Percentiles rank a stretch among this genome's conserved stretches.
phyloP scores from a whole-genome alignment of 2,888 invertebrate species.

The Lingula anatina region DNA sequence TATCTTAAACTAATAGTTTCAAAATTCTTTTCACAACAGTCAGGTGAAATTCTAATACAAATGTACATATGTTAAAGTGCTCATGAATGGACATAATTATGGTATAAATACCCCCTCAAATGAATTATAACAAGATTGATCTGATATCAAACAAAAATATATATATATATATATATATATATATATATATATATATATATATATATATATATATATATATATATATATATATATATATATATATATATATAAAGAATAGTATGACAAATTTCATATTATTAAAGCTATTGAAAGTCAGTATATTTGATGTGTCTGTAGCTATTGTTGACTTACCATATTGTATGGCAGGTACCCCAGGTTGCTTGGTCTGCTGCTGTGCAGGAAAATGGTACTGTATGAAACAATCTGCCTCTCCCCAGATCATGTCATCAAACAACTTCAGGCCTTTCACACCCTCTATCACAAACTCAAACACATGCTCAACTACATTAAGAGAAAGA shows the following conservation, averaged over 20 bases:
- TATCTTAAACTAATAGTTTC: not conserved
- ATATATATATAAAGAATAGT: too few relatives aligned
- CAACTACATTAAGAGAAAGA: constrained; percentile 23
- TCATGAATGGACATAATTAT: not conserved
- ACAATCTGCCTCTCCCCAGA: constrained; percentile 49
- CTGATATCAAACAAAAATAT: not conserved
- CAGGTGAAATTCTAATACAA: not conserved
- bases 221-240: too few relatives aligned
- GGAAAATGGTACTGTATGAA: constrained; percentile 51
- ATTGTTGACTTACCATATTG: constrained; percentile 19
- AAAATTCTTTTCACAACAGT: not conserved
- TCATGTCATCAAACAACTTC: constrained; percentile 35
- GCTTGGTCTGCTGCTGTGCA: constrained; percentile 23
- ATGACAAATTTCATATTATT: too few relatives aligned
- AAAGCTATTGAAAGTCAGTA: too few relatives aligned
- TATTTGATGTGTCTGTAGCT: too few relatives aligned
- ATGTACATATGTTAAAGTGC: not conserved
- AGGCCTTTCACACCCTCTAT: constrained; percentile 42
- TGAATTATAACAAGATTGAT: not conserved
- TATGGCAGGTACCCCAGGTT: constrained; percentile 19
- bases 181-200: too few relatives aligned
- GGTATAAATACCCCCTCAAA: not conserved
- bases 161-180: not conserved
- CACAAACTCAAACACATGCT: constrained; percentile 47
- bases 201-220: too few relatives aligned